Percentiles rank a stretch among this genome's conserved stretches.
These are phyloP conservation scores for Xylocampa areola DNA, from an alignment of 2,888 invertebrate species.

Conservation along the genomic window DNA sequence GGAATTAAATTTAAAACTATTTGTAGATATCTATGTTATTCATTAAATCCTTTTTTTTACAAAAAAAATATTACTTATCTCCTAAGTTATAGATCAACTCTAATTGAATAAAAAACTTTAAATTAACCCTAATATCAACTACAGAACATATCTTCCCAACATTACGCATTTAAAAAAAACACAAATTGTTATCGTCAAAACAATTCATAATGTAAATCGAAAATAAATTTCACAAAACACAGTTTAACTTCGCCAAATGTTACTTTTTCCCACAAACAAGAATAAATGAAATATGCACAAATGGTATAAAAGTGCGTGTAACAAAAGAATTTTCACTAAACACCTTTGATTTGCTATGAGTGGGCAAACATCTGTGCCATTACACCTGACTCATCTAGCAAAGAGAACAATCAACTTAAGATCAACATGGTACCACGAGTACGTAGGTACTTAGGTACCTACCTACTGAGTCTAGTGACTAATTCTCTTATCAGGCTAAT, in stretches of 20 bases:
- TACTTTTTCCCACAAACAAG: not conserved
- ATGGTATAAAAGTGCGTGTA: slow-evolving; percentile 7
- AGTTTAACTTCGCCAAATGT: not conserved
- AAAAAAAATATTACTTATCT: too few species aligned
- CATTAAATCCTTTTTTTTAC: too few species aligned
- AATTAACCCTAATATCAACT: too few species aligned
- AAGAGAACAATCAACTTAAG: slow-evolving; percentile 43
- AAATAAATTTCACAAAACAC: too few species aligned
- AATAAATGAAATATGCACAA: slow-evolving; percentile 10
- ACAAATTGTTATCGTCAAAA: too few species aligned
- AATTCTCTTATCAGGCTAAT: slow-evolving; percentile 44
- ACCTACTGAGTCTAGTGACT: slow-evolving; percentile 31
- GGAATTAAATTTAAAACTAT: too few species aligned
- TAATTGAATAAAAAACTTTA: too few species aligned
- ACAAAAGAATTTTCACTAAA: slow-evolving; percentile 36
- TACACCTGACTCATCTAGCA: slow-evolving; percentile 44
- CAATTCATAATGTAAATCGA: too few species aligned
- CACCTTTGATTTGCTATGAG: slow-evolving; percentile 15
- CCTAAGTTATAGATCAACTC: too few species aligned
- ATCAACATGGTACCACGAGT: slow-evolving; percentile 34
- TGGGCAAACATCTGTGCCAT: slow-evolving; percentile 29
- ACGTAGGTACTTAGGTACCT: slow-evolving; percentile 12
- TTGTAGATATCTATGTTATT: too few species aligned
- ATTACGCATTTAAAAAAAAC: too few species aligned
- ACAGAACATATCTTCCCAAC: too few species aligned